Evolutionary conservation across 2,888 invertebrate genomes (phyloP), one percentile per base, ranked within the genome.

Genomic region (Eumerus sabulonum): DNA sequence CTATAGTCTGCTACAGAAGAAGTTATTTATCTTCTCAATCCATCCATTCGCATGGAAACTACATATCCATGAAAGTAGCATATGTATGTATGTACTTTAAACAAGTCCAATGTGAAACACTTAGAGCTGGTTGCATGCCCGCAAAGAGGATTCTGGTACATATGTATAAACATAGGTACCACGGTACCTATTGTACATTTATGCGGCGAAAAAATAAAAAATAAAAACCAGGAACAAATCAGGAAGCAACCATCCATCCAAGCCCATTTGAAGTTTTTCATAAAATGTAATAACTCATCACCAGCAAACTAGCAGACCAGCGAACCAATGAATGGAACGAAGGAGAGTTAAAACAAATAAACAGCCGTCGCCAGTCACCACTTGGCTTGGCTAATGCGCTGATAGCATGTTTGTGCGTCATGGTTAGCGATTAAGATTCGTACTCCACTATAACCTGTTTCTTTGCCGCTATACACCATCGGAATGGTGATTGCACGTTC

Each of bases 391-490:
- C 27, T 77, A 77, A 77, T 77, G 76, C 72, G 76, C 76, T 66
- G 76, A 77, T 77, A 62, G 76, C 76, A 77, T 77, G 76, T 77
- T 67, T 72, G 60, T 51, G 51, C 56, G 62, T 72, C 57, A 66
- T 71, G 60, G 62, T 62, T 51, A 51, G 62, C 66, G 76, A 72
- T 72, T 62, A 60, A 62, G 66, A 72, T 77, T 72, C 68, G 63
- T 57, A 62, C 67, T 67, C 63, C 50, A 9, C 64, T 36, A 4
- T 18, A 51, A 18, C 12, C 38, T 27, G n/a, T 12, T 16, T 40
- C 42, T 40, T 48, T 27, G n/a, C 17, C 13, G 5, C 9, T 19
- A 12, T 7, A 27, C 27, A 27, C n/a, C 16, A 53, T 11, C 35
- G 51, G 36, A 38, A 40, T 50, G 40, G 53, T 54, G 62, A 72